A percentile compares a stretch with the other conserved stretches of the same genome.
These are phyloP conservation scores for Typhlomys cinereus DNA, from an alignment of 2,113 vertebrate species.

Conservation along the genomic window DNA sequence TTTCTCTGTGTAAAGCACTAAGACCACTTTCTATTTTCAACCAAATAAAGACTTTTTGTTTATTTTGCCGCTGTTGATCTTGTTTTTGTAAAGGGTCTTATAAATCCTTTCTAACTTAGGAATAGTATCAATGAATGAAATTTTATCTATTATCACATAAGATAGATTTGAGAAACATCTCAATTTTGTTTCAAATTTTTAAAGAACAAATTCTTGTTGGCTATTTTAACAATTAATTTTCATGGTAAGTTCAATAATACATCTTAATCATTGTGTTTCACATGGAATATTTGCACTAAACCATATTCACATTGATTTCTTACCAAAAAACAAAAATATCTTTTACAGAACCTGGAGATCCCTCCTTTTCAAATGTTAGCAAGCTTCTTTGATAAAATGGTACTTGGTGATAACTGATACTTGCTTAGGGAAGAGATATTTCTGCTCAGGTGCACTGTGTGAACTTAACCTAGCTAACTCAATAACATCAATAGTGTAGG, in stretches of 20 bases:
- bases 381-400: neutral
- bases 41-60: neutral
- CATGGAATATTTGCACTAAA: slow-evolving; percentile 65
- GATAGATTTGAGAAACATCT: neutral
- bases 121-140: slow-evolving; percentile 39
- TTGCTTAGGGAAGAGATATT: neutral
- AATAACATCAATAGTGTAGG: neutral
- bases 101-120: neutral
- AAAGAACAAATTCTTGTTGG: slow-evolving; percentile 62
- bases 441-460: neutral
- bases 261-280: slow-evolving; percentile 73
- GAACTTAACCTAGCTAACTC: neutral
- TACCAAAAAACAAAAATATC: neutral
- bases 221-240: slow-evolving; percentile 72
- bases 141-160: neutral
- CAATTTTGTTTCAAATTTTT: slow-evolving; percentile 61
- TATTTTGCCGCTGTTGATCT: slow-evolving; percentile 4
- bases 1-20: neutral
- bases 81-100: slow-evolving; percentile 15
- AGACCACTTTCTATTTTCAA: slow-evolving; percentile 23
- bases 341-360: neutral
- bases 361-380: neutral
- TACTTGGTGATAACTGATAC: neutral
- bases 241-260: slow-evolving; percentile 43
- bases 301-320: neutral